Base-by-base conservation (phyloP, 2,888 invertebrate genomes). In the Callinectes sapidus region DNA sequence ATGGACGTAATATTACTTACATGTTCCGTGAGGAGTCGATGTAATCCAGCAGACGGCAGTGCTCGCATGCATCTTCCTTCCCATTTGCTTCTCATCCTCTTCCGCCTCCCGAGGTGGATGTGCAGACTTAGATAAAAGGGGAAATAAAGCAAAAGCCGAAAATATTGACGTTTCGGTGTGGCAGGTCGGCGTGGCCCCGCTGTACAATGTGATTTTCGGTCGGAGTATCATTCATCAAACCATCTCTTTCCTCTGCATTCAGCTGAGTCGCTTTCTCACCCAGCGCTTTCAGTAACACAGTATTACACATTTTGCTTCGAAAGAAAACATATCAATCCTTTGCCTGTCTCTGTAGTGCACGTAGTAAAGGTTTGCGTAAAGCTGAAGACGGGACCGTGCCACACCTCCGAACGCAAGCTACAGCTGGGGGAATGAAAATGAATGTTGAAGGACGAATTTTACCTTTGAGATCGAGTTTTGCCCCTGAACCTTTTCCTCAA, bases 381-480 rank as follows among this genome's bases (percentile, higher is more conserved):
- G 87, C 90, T 35, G 16, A 92, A 87, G 90, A 18, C 90, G 10
- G 23, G 61, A 87, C 92, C 90, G 32, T 39, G 28, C 71, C 42
- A 66, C 28, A 42, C 92, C 87, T 92, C 77, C 92, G 92, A 92
- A 92, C 92, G 23, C 90, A 87, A 54, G 85, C 61, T 92, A 92
- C 92, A 92, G 92, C 92, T 92, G 92, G 92, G 92, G 89, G 92
- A 92, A 89, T 90, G 87, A 90, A 92, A 92, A 71, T 71, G 66
- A 87, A 92, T 90, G 92, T 92, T 90, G 90, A 90, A 92, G 90
- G 92, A 77, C 90, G 92, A 92, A 92, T 90, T 92, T 92, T 92
- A 92, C 92, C 90, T 92, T 85, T 90, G 66, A 48, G 32, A 77
- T 18, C 86, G 87, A 39, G 18, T 88, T 91, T 71, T 81, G 66